Evolutionary conservation across 2,888 invertebrate genomes (phyloP), one percentile per base, ranked within the genome.

Genomic region (Oligia fasciuncula): DNA sequence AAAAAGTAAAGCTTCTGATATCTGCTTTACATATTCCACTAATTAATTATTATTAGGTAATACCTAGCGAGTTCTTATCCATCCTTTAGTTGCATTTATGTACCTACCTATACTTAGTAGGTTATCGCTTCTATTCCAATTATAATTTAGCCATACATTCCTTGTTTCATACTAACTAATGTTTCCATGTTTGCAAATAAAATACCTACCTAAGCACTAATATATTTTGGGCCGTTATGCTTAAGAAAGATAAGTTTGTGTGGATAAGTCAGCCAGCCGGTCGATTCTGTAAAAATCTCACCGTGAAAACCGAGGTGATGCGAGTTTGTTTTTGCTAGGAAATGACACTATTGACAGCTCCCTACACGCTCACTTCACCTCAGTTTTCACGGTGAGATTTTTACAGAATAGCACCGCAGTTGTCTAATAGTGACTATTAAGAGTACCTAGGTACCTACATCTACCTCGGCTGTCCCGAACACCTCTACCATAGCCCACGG

Each of bases 141-240:
- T 29, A 70, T 76, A 72, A 69, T 60, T 77, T 69, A 68, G 71
- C 9, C 2, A 49, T 17, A 85, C 77, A 83, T 85, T 85, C 83
- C 83, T 85, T 76, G 29, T 85, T 67, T 81, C 35, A 67, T 67
- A 84, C 35, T 74, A 73, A 84, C 43, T 4, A 1, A 40, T 40
- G 5, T 35, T 40, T 6, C 43, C 19, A 74, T 46, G 73, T 67
- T 85, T 85, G 67, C 85, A 57, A 81, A 80, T 78, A 29, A 70
- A 65, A n/a, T 83, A n/a, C n/a, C n/a, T n/a, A n/a, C n/a, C n/a
- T n/a, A 51, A 0, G 43, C 65, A 40, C n/a, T 54, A 62, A 57
- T 49, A 49, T 71, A 51, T 68, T 80, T 72, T 73, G 51, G 46
- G 11, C 66, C 19, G 46, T 14, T 54, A 57, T 13, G 73, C n/a